Conservation (phyloP, 2,113 vertebrate genomes). For the Vicugna pacos region DNA sequence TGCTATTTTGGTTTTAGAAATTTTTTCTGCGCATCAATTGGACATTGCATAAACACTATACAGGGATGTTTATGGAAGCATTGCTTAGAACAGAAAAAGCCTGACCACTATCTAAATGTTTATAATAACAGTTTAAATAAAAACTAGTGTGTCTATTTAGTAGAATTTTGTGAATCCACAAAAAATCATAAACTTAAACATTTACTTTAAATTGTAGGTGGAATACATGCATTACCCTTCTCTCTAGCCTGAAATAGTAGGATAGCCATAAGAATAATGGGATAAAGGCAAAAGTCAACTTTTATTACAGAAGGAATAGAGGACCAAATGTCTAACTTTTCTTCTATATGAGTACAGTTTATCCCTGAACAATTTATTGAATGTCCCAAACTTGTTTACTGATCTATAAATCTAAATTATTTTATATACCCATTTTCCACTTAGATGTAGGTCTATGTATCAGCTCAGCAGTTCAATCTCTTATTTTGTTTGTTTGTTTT, state of each 20-base stretch:
- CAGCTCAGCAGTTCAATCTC: neutral
- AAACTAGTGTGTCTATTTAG: neutral
- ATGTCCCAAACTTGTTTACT: neutral
- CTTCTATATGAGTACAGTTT: neutral
- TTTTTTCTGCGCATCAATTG: neutral
- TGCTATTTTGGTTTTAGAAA: neutral
- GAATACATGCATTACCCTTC: neutral
- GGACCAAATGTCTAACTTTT: neutral
- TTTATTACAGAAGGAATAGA: neutral
- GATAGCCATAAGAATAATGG: neutral
- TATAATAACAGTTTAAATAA: neutral
- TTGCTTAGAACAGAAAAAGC: neutral
- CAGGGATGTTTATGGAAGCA: neutral
- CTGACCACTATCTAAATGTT: neutral
- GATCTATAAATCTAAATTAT: neutral
- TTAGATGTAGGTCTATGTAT: neutral
- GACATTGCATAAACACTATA: neutral
- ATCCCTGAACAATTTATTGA: neutral
- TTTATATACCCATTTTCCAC: neutral
- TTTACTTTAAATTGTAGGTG: neutral
- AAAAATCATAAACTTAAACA: neutral
- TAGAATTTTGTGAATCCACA: neutral
- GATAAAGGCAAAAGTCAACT: neutral
- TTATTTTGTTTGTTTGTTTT: slow-evolving; percentile 8
- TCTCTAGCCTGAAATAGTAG: neutral